These are phyloP conservation scores for Sphyrna mokarran DNA, from an alignment of 2,113 vertebrate species.

Conservation along the genomic window DNA sequence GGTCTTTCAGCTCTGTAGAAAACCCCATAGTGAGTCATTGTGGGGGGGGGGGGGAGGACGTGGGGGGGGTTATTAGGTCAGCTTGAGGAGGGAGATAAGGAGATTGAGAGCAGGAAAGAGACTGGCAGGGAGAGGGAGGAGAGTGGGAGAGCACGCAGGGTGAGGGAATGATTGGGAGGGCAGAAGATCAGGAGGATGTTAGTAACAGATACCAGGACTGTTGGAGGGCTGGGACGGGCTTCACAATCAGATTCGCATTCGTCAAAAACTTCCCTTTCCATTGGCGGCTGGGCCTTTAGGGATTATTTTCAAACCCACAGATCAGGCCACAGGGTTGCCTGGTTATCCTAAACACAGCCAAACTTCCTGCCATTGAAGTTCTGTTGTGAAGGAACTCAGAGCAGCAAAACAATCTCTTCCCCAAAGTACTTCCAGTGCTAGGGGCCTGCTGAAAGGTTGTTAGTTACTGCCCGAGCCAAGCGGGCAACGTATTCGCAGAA, in stretches of 20 bases:
- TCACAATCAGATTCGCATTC: background rate
- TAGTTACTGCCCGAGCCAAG: background rate
- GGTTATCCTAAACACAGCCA: background rate
- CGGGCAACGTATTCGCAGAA: background rate
- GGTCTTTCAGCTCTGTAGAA: too few species aligned
- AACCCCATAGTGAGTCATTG: too few species aligned
- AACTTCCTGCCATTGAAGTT: background rate
- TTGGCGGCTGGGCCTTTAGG: background rate
- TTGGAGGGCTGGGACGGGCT: background rate
- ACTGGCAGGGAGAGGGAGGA: too few species aligned
- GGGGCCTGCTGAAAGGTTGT: too few species aligned
- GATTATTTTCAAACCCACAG: background rate
- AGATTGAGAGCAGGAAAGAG: too few species aligned
- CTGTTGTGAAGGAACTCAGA: background rate
- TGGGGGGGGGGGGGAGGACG: too few species aligned
- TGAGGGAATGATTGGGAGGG: too few species aligned
- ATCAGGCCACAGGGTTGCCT: background rate
- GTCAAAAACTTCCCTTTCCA: background rate
- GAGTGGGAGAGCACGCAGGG: too few species aligned
- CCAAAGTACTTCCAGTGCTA: background rate
- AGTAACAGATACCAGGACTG: too few species aligned
- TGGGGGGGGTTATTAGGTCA: background rate
- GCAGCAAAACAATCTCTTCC: background rate
- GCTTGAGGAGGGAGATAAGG: background rate
- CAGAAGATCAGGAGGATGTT: background rate